Conservation (phyloP, 2,113 vertebrate species). For the Pagrus major region DNA sequence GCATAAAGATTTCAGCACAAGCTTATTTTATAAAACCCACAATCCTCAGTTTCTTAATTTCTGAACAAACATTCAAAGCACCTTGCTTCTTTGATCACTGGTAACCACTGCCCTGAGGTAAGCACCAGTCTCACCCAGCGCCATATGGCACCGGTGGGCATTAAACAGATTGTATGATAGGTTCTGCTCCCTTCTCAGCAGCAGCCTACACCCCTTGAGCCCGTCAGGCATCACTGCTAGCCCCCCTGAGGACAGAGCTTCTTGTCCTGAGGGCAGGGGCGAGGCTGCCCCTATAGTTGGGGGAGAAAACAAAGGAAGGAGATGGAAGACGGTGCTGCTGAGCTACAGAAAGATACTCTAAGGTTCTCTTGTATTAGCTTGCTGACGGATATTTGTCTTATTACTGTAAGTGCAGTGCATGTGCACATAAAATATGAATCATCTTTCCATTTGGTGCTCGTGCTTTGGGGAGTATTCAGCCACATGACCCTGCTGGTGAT, state of each 20-base stretch:
- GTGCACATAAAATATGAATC: background rate
- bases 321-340: background rate
- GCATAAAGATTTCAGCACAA: background rate
- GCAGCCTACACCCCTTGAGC: conserved; percentile 8
- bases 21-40: conserved; percentile 6
- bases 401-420: background rate
- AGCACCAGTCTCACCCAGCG: background rate
- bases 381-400: background rate
- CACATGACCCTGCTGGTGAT: background rate
- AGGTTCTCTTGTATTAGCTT: background rate
- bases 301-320: conserved; percentile 36
- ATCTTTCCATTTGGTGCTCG: background rate
- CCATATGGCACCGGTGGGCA: conserved; percentile 29
- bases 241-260: conserved; percentile 35
- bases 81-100: background rate
- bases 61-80: conserved; percentile 1
- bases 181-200: conserved; percentile 15
- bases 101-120: conserved; percentile 13
- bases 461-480: background rate
- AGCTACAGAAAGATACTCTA: background rate
- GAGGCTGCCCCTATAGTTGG: conserved; percentile 36
- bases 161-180: conserved; percentile 45
- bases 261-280: conserved; percentile 39
- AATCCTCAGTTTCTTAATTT: background rate
- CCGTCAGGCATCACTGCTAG: conserved; percentile 30